Evolutionary conservation across 2,888 invertebrate species (phyloP).

Genomic region (Diarsia dahlii): DNA sequence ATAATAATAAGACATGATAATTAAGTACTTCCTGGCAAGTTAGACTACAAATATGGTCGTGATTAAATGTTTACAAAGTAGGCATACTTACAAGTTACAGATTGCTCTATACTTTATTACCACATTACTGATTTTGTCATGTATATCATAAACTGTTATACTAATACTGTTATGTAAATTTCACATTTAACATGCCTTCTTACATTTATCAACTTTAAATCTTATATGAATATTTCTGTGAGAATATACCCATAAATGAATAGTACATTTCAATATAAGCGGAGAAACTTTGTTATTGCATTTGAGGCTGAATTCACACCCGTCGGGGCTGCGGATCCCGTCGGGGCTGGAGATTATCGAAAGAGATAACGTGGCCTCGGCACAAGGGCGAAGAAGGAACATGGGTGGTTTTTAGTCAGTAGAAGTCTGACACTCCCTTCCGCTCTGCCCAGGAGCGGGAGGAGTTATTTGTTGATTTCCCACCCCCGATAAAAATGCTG

Average conservation of each 20-base stretch:
- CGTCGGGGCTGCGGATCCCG: too few relatives aligned
- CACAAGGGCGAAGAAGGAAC: too few relatives aligned
- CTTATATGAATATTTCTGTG: not conserved
- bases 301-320: too few relatives aligned
- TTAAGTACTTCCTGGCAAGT: constrained; percentile 22
- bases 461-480: too few relatives aligned
- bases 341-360: too few relatives aligned
- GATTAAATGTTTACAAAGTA: constrained; percentile 16
- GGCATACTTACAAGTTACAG: not conserved
- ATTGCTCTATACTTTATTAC: constrained; percentile 14
- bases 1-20: constrained; percentile 11
- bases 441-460: too few relatives aligned
- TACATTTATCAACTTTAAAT: not conserved
- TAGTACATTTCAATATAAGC: too few relatives aligned
- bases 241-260: not conserved
- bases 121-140: constrained; percentile 23
- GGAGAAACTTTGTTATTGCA: too few relatives aligned
- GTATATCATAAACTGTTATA: constrained; percentile 8
- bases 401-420: too few relatives aligned
- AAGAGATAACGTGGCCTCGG: too few relatives aligned
- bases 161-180: constrained; percentile 35
- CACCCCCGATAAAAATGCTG: too few relatives aligned
- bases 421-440: too few relatives aligned
- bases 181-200: not conserved
- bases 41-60: constrained; percentile 5